Evolutionary conservation across 2,888 invertebrate genomes (phyloP), one percentile per base, ranked within the genome.

Genomic region (Dioctria rufipes): DNA sequence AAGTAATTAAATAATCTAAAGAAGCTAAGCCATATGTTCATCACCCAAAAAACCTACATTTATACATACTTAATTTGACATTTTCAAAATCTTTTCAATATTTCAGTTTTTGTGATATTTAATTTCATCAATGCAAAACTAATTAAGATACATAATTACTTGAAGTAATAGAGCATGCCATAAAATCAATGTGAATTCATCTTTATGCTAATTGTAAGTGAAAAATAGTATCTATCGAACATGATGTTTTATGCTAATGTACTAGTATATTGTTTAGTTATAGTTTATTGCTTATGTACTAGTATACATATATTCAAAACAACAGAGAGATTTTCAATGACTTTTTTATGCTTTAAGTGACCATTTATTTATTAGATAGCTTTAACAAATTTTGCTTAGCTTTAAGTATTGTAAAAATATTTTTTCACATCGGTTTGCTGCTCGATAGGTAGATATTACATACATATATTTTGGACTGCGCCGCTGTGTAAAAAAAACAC

Each of bases 331-430:
- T 6, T 5, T n/a, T 11, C 11, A 54, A 54, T 8, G 11, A 54
- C 11, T 54, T 54, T 54, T 11, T 54, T 75, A 40, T 60, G 40
- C 25, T 69, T 69, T 69, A 69, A 49, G 51, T 51, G 25, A 42
- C 25, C 25, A 49, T n/a, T 60, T 75, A 75, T 75, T 75, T 75
- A 75, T 75, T 75, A 75, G 73, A 75, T 75, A 75, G 73, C 60
- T 75, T 75, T 75, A 75, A 75, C 73, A 75, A 75, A 75, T 75
- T n/a, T 75, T 75, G 9, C 60, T 75, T 75, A 75, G 43, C 60
- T 58, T n/a, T 73, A 60, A 75, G 60, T 43, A 71, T 60, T 75
- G 73, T 75, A 75, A 60, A 60, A 75, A 60, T 40, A 40, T 73
- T 58, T 40, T 9, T 60, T 75, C 73, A n/a, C 60, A 40, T 75